Percentiles rank a stretch among this genome's conserved stretches.
Evolutionary conservation across 2,888 invertebrate genomes (phyloP).

Genomic region (Himalopsyche japonica): DNA sequence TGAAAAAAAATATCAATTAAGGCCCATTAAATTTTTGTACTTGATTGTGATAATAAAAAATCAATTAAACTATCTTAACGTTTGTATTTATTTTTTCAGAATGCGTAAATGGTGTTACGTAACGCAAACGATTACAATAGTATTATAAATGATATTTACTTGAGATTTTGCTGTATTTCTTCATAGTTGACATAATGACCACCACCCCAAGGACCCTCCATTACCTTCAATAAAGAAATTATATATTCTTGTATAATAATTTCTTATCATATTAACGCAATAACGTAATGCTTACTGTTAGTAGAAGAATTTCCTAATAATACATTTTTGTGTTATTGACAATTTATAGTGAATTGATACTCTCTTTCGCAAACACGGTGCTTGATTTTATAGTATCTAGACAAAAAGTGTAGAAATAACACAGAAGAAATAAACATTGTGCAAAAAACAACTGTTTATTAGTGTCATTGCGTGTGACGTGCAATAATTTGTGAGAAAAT

Average conservation of each 20-base stretch:
- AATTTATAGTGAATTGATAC: neutral
- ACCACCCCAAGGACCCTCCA: slow-evolving; percentile 59
- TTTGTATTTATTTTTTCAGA: neutral
- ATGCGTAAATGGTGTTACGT: slow-evolving; percentile 31
- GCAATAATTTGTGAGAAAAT: neutral
- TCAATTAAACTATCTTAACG: no score
- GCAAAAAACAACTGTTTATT: neutral
- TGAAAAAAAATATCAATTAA: neutral
- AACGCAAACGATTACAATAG: slow-evolving; percentile 7
- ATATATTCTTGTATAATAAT: slow-evolving; percentile 21
- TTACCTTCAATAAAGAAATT: slow-evolving; percentile 46
- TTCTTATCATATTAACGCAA: slow-evolving; percentile 4
- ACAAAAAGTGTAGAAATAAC: neutral
- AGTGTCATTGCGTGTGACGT: neutral
- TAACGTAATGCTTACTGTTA: neutral
- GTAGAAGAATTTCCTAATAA: neutral
- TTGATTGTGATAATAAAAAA: neutral
- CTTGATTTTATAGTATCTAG: neutral
- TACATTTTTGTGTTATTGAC: neutral
- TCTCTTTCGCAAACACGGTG: neutral
- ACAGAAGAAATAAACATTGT: neutral
- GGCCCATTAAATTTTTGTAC: neutral
- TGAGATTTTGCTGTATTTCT: slow-evolving; percentile 81
- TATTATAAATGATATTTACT: slow-evolving; percentile 59
- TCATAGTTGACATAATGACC: slow-evolving; percentile 83